These are phyloP conservation scores for Agrochola lychnidis DNA, from an alignment of 2,888 invertebrate species.

Conservation along the genomic window DNA sequence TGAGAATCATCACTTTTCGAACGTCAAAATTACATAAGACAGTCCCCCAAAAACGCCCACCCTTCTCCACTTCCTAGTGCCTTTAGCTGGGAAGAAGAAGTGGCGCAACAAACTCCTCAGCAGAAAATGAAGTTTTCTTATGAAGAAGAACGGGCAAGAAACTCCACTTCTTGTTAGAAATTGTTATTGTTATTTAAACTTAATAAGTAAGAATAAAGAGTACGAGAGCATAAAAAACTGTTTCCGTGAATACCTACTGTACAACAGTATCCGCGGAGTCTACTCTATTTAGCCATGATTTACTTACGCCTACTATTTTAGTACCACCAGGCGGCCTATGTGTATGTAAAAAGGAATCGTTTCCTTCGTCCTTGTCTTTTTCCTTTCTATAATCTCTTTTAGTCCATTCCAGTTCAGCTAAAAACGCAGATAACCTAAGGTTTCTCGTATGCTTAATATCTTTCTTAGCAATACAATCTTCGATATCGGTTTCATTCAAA, in stretches of 20 bases:
- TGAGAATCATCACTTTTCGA: no score
- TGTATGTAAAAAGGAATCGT: slow-evolving; percentile 19
- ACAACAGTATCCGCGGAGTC: neutral
- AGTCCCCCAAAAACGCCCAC: no score
- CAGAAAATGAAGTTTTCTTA: no score
- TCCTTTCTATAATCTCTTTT: slow-evolving; percentile 52
- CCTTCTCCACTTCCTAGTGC: no score
- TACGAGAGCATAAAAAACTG: neutral
- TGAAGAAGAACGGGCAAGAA: no score
- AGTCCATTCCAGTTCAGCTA: slow-evolving; percentile 73
- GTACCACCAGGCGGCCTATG: neutral
- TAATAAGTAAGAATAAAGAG: neutral
- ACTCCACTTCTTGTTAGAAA: no score
- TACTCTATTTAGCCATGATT: neutral
- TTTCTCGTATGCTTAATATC: slow-evolving; percentile 69
- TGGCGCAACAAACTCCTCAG: no score
- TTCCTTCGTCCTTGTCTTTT: neutral
- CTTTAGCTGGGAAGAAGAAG: no score
- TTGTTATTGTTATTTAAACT: no score
- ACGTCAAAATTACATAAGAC: no score
- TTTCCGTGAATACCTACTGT: neutral
- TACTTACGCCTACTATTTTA: slow-evolving; percentile 61
- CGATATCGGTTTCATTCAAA: slow-evolving; percentile 11
- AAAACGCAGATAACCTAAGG: slow-evolving; percentile 72
- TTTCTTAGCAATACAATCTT: slow-evolving; percentile 49